Evolutionary conservation across 2,888 invertebrate genomes (phyloP).

Genomic region (Halictus quadricinctus): DNA sequence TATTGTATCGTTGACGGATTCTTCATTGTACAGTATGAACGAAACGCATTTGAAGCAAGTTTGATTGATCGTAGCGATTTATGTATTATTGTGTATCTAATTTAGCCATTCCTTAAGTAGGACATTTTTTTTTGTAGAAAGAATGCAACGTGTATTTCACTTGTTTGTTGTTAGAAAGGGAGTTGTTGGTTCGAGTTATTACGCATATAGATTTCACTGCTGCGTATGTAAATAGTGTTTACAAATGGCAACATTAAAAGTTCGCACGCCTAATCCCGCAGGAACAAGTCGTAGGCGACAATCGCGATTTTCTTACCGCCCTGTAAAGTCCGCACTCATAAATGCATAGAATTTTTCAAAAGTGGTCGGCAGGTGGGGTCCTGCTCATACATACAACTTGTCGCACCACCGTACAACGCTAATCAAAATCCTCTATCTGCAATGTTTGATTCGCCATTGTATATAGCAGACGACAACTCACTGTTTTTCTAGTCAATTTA

Average conservation of each 20-base stretch:
- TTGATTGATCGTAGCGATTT: not conserved
- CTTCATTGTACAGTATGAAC: not conserved
- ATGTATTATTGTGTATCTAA: not conserved
- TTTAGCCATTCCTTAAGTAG: not conserved
- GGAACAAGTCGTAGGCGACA: constrained; percentile 33
- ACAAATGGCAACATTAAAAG: constrained; percentile 24
- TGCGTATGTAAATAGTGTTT: not conserved
- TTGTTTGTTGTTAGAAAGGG: not conserved
- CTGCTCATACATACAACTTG: constrained; percentile 28
- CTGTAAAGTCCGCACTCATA: constrained; percentile 45
- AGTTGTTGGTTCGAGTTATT: not conserved
- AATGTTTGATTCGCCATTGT: constrained; percentile 13
- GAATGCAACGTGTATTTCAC: not conserved
- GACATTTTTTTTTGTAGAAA: not conserved
- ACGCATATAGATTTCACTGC: not conserved
- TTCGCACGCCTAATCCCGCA: constrained; percentile 24
- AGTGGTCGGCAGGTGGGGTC: constrained; percentile 33
- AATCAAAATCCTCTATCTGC: constrained; percentile 31
- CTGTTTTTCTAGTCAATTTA: not conserved
- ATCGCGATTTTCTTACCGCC: constrained; percentile 29
- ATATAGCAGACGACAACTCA: not conserved
- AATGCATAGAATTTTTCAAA: constrained; percentile 69
- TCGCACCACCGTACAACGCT: constrained; percentile 7
- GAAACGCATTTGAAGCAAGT: not conserved
- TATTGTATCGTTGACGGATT: not conserved